phyloP scores from a whole-genome alignment of 2,797 vertebrate species.

The Craterocephalus amniculus region DNA sequence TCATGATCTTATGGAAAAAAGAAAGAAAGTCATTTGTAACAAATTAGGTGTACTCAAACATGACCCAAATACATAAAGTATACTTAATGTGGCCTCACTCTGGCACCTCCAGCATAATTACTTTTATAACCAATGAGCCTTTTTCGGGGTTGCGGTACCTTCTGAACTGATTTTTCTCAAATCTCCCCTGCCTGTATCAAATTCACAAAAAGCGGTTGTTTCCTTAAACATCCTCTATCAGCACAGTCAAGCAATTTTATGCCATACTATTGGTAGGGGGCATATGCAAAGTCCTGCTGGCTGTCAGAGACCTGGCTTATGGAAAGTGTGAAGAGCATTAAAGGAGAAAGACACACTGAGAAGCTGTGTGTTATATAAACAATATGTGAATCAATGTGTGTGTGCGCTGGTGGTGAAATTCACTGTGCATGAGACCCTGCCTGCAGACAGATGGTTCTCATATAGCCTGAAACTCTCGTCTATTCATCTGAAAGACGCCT shows the following conservation, averaged over 20 bases:
- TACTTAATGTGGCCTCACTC: conserved; percentile 78
- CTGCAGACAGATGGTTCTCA: conserved; percentile 69
- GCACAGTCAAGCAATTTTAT: conserved; percentile 30
- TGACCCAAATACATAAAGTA: conserved; percentile 88
- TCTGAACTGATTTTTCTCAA: conserved; percentile 26
- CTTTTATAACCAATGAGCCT: conserved; percentile 68
- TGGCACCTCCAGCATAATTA: conserved; percentile 73
- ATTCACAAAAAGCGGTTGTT: conserved; percentile 30
- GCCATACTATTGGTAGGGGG: conserved; percentile 8
- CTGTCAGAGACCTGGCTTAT: conserved; percentile 45
- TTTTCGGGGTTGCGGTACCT: conserved; percentile 42
- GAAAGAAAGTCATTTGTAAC: conserved; percentile 76
- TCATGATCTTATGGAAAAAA: conserved; percentile 89
- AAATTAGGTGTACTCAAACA: conserved; percentile 83
- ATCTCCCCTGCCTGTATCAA: conserved; percentile 42
- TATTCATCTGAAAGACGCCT: conserved; percentile 60
- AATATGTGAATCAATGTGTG: conserved; percentile 19
- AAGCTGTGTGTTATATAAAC: conserved; percentile 7
- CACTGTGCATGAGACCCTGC: conserved; percentile 23
- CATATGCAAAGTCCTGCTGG: conserved; percentile 17
- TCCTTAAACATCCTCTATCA: conserved; percentile 30
- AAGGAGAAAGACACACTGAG: neutral
- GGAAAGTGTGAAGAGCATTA: conserved; percentile 25
- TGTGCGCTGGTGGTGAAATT: conserved; percentile 26
- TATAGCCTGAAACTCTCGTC: conserved; percentile 50